These are phyloP conservation scores for Ptychoptera albimana DNA, from an alignment of 2,888 invertebrate species.

Conservation along the genomic window DNA sequence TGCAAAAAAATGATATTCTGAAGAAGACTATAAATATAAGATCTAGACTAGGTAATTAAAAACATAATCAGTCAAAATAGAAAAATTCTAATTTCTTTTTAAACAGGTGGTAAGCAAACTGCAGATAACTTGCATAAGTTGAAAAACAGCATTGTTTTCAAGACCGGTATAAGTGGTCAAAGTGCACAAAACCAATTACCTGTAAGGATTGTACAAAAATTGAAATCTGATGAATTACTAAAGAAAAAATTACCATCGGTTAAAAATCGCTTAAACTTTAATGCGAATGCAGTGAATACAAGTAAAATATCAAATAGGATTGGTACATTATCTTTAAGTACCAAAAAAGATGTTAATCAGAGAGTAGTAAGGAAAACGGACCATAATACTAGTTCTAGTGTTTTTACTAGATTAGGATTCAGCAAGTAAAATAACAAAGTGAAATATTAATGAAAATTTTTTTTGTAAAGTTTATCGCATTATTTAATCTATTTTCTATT, in stretches of 20 bases:
- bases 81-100: conserved; percentile 8
- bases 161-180: conserved; percentile 13
- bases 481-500: too few relatives aligned
- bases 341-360: too few relatives aligned
- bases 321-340: too few relatives aligned
- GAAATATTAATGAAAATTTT: too few relatives aligned
- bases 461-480: too few relatives aligned
- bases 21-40: conserved; percentile 17
- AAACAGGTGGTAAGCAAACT: conserved; percentile 8
- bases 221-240: conserved; percentile 26
- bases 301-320: too few relatives aligned
- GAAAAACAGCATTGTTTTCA: conserved; percentile 23
- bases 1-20: conserved; percentile 14
- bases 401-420: too few relatives aligned
- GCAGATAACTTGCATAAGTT: conserved; percentile 20
- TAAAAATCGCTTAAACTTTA: conserved; percentile 20
- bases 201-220: conserved; percentile 16
- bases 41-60: conserved; percentile 11
- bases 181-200: conserved; percentile 17
- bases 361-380: too few relatives aligned
- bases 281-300: not conserved
- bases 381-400: too few relatives aligned
- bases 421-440: too few relatives aligned
- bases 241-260: conserved; percentile 18
- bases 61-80: not conserved